Percentiles rank a stretch among this genome's conserved stretches.
These are phyloP conservation scores for Daboia siamensis DNA, from an alignment of 2,113 vertebrate genomes.

Conservation along the genomic window DNA sequence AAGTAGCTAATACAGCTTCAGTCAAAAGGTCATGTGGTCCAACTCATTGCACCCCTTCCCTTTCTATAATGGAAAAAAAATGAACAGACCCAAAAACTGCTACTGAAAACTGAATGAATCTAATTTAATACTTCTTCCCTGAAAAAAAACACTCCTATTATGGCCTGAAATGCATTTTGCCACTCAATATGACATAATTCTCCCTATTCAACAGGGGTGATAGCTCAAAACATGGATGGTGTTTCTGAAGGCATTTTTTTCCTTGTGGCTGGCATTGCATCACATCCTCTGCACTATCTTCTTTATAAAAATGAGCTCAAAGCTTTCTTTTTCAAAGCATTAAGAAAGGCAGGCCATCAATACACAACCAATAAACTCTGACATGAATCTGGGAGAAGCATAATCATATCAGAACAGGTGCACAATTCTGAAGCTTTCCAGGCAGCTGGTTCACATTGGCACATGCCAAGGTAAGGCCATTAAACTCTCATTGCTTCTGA, in stretches of 20 bases:
- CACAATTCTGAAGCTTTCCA: slow-evolving; percentile 51
- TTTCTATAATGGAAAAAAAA: not conserved
- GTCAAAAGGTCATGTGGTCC: not conserved
- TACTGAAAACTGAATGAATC: not conserved
- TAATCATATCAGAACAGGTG: slow-evolving; percentile 59
- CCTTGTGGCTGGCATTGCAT: not conserved
- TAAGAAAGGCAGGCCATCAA: slow-evolving; percentile 35
- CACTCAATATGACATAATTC: not conserved
- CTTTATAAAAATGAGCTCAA: not conserved
- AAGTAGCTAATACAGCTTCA: not conserved
- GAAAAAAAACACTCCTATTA: not conserved
- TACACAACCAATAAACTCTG: not conserved
- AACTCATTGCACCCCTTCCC: not conserved
- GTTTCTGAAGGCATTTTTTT: not conserved
- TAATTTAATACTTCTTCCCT: not conserved
- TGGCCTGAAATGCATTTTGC: not conserved
- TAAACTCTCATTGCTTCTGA: slow-evolving; percentile 46
- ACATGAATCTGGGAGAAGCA: slow-evolving; percentile 21
- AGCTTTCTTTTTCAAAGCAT: slow-evolving; percentile 11
- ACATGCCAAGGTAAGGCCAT: slow-evolving; percentile 50
- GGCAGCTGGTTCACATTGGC: slow-evolving; percentile 53
- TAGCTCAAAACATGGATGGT: not conserved
- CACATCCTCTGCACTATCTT: not conserved
- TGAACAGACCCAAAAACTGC: not conserved
- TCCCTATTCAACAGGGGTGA: not conserved